Conservation (phyloP, 2,113 vertebrate genomes). For the Tringa solitaria region DNA sequence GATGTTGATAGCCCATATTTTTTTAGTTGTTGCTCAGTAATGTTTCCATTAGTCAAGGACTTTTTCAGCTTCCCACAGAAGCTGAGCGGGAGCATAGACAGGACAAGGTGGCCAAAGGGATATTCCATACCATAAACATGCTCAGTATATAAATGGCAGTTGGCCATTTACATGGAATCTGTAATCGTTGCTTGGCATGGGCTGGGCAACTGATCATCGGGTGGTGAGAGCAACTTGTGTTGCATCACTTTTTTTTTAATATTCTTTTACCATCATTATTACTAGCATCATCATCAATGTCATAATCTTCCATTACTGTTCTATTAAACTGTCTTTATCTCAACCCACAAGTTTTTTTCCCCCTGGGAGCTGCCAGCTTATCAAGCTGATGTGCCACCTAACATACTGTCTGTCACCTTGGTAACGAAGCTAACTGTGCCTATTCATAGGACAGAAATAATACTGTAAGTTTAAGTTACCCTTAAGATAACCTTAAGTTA, state of each 20-base stretch:
- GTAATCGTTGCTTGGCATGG: no score
- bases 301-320: background rate
- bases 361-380: background rate
- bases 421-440: background rate
- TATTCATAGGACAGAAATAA: background rate
- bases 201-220: background rate
- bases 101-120: background rate
- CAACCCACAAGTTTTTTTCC: background rate
- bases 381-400: background rate
- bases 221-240: background rate
- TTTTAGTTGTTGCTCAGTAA: background rate
- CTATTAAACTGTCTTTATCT: background rate
- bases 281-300: background rate
- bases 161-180: background rate
- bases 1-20: background rate
- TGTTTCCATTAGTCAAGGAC: background rate
- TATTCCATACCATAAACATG: background rate
- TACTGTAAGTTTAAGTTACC: background rate
- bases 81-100: background rate
- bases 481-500: background rate
- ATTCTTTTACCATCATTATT: background rate
- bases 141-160: background rate
- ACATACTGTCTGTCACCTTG: background rate
- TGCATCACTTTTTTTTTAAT: background rate
- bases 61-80: background rate